phyloP scores from a whole-genome alignment of 2,113 vertebrate genomes.

The Chaetodon trifascialis region DNA sequence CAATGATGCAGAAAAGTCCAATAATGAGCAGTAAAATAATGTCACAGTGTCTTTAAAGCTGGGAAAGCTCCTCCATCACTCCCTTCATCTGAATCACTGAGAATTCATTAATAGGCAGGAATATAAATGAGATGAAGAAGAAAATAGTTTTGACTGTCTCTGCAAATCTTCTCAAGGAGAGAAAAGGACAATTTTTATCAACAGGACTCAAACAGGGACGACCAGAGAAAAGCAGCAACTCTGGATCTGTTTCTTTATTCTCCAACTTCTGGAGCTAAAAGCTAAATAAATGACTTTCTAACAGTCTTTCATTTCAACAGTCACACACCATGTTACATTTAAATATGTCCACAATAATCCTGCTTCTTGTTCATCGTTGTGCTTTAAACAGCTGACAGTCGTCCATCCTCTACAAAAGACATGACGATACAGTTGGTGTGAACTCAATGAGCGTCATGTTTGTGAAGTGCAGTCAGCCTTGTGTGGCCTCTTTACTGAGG shows the following conservation, averaged over 20 bases:
- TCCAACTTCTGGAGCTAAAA: neutral
- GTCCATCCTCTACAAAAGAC: too few relatives aligned
- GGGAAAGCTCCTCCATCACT: too few relatives aligned
- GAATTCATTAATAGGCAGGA: neutral
- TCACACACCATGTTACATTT: neutral
- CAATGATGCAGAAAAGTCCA: neutral
- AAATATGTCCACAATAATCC: neutral
- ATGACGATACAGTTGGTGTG: neutral
- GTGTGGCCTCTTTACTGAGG: conserved; percentile 24
- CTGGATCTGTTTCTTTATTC: neutral
- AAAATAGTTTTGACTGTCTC: too few relatives aligned
- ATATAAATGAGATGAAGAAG: too few relatives aligned
- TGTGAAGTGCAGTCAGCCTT: neutral
- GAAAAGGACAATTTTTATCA: conserved; percentile 14
- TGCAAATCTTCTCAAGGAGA: too few relatives aligned
- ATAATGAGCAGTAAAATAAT: too few relatives aligned
- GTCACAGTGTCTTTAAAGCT: too few relatives aligned
- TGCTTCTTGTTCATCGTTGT: too few relatives aligned
- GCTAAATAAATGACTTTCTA: neutral
- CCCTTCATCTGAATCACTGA: neutral
- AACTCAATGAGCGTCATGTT: conserved; percentile 9
- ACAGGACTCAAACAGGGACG: neutral
- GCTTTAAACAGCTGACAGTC: too few relatives aligned
- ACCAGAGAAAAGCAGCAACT: neutral
- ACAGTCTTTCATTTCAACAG: neutral